Base-by-base conservation (phyloP, 1,140 invertebrate genomes). In the Brachionus calyciflorus region DNA sequence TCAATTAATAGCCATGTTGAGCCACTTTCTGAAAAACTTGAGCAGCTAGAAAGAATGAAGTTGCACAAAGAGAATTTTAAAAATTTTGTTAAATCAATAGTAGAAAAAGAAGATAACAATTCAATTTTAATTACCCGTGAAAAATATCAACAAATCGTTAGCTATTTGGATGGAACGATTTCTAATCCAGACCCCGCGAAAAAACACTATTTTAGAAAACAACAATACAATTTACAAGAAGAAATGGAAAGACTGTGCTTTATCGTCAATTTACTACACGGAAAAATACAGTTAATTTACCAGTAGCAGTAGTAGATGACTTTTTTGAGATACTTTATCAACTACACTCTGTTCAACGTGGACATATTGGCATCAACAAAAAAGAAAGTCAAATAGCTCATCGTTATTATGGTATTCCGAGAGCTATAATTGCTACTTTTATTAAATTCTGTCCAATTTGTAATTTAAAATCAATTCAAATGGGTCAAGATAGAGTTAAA, bases 211-310 rank as follows among this genome's bases (percentile, higher is more conserved):
- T 51, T 51, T 51, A 51, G 24, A 51, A 51, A 51, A 51, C 1
- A 51, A 51, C 48, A 51, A 51, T 51, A 51, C 24, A 51, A 51
- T 51, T 51, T 51, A 51, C 48, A 51, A 51, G 48, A 51, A 51
- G 48, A 51, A 51, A 51, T 21, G 48, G 48, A 21, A 51, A 51
- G 48, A 51, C 19, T 21, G 48, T 21, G 24, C 48, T 51, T 51
- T n/a, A 51, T 51, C 48, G 17, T 21, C 48, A 51, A 51, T 51
- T 51, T 51, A 21, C 19, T 17, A 51, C 19, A 51, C 48, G 6
- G 24, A 51, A 51, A 51, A 51, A 51, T 51, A 3, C 19, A 51
- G n/a, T 51, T 51, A 51, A 51, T 51, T 21, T 51, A 51, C 17
- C 17, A 21, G 48, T 51, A 21, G 48, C 48, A 51, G 48, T 51